Conservation (phyloP, 1,140 invertebrate species). For the Scylla paramamosain region DNA sequence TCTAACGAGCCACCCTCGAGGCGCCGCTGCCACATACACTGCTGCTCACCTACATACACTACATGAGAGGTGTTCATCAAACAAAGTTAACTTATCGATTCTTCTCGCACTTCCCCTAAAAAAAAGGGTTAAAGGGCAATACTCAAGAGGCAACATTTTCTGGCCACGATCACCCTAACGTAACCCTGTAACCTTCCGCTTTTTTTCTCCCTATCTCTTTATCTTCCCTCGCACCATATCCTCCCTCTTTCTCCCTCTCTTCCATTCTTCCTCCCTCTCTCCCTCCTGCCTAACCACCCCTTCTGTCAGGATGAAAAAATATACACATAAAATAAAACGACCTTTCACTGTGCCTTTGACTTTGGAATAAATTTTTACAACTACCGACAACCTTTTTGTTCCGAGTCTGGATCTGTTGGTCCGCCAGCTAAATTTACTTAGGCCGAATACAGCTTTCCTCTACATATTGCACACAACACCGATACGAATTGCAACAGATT, state of each 20-base stretch:
- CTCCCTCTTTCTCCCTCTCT: neutral
- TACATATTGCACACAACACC: neutral
- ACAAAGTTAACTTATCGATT: too few relatives aligned
- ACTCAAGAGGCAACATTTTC: too few relatives aligned
- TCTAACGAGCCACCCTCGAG: neutral
- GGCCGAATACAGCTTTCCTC: neutral
- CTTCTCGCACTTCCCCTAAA: too few relatives aligned
- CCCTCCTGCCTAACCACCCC: neutral
- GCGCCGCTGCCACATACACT: too few relatives aligned
- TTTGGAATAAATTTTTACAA: slow-evolving; percentile 24
- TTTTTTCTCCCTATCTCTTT: neutral
- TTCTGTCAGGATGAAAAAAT: neutral
- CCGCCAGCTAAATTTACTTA: slow-evolving; percentile 14
- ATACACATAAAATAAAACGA: slow-evolving; percentile 6
- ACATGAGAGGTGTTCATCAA: too few relatives aligned
- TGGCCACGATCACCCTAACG: too few relatives aligned
- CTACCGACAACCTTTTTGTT: neutral
- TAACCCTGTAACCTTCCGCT: neutral
- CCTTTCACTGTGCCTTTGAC: slow-evolving; percentile 20
- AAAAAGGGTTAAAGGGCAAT: too few relatives aligned
- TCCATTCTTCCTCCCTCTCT: neutral
- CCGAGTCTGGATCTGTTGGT: slow-evolving; percentile 11
- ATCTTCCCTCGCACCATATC: neutral
- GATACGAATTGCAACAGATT: slow-evolving; percentile 5
- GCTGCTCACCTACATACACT: too few relatives aligned